Percentiles rank a stretch among this genome's conserved stretches.
Evolutionary conservation across 2,888 invertebrate genomes (phyloP).

Genomic region (Bimastos eiseni): DNA sequence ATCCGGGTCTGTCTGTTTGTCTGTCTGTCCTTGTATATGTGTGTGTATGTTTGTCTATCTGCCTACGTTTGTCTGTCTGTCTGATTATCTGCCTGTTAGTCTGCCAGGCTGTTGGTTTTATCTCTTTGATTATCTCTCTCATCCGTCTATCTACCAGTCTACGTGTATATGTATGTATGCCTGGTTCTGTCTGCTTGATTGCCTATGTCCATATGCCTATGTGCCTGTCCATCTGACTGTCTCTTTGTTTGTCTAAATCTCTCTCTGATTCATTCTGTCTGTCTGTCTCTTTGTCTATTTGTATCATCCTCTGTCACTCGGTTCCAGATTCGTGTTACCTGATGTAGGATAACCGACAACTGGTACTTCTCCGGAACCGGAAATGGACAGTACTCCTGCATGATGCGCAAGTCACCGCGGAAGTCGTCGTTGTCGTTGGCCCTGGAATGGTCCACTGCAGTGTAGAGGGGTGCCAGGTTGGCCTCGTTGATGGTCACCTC

Average conservation of each 20-base stretch:
- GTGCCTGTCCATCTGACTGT: background rate
- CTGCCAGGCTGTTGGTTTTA: too few relatives aligned
- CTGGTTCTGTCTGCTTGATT: background rate
- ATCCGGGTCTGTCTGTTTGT: background rate
- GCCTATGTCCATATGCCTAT: background rate
- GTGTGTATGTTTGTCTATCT: background rate
- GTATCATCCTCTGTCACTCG: background rate
- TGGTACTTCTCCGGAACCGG: conserved; percentile 57
- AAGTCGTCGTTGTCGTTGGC: conserved; percentile 45
- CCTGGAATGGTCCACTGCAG: conserved; percentile 43
- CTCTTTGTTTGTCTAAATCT: background rate
- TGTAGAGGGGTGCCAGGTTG: conserved; percentile 46
- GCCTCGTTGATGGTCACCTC: conserved; percentile 40
- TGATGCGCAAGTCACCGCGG: conserved; percentile 34
- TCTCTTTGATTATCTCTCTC: too few relatives aligned
- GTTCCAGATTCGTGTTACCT: conserved; percentile 45
- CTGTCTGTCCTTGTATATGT: background rate
- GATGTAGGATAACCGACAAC: conserved; percentile 51
- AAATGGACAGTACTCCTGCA: conserved; percentile 52
- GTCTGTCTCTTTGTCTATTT: background rate
- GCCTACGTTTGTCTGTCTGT: background rate
- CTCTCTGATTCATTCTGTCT: background rate
- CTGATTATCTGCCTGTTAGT: background rate
- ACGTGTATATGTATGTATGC: background rate
- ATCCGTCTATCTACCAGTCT: background rate